Percentiles rank a stretch among this genome's conserved stretches.
These are phyloP conservation scores for Pogonomyrmex californicus DNA, from an alignment of 1,140 invertebrate species.

Conservation along the genomic window DNA sequence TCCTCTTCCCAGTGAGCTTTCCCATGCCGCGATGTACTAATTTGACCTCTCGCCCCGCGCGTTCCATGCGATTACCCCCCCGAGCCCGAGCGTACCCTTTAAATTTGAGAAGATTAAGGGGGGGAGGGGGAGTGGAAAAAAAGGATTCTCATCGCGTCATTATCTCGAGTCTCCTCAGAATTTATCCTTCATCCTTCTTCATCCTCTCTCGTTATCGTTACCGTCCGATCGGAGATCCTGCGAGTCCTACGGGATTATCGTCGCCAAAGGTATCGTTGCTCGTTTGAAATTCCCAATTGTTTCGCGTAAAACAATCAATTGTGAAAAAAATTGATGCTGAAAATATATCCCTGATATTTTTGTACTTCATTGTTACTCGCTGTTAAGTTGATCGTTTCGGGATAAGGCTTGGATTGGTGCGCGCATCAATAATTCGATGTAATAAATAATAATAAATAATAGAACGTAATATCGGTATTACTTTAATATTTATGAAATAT, in stretches of 20 bases:
- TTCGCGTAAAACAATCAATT: background rate
- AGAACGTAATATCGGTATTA: background rate
- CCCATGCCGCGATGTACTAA: constrained; percentile 23
- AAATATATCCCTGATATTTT: background rate
- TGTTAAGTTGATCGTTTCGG: constrained; percentile 11
- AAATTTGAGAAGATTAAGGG: constrained; percentile 47
- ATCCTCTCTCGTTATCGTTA: background rate
- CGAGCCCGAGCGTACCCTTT: constrained; percentile 32
- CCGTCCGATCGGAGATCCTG: background rate
- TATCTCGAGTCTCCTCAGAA: constrained; percentile 31
- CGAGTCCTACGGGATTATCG: background rate
- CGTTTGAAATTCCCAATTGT: background rate
- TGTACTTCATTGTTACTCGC: background rate
- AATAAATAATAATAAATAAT: constrained; percentile 28
- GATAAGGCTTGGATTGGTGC: background rate
- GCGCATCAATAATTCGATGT: constrained; percentile 11
- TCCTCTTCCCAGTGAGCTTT: background rate
- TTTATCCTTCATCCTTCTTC: constrained; percentile 1
- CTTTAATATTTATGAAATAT: constrained; percentile 40
- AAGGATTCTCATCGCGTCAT: constrained; percentile 43
- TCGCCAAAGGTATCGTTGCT: background rate
- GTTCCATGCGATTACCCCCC: constrained; percentile 34
- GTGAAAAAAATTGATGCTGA: background rate
- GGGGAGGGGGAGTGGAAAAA: background rate
- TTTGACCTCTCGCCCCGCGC: constrained; percentile 19